A percentile compares a stretch with the other conserved stretches of the same genome.
Evolutionary conservation across 2,888 invertebrate genomes (phyloP).

Genomic region (Uropetala carovei): DNA sequence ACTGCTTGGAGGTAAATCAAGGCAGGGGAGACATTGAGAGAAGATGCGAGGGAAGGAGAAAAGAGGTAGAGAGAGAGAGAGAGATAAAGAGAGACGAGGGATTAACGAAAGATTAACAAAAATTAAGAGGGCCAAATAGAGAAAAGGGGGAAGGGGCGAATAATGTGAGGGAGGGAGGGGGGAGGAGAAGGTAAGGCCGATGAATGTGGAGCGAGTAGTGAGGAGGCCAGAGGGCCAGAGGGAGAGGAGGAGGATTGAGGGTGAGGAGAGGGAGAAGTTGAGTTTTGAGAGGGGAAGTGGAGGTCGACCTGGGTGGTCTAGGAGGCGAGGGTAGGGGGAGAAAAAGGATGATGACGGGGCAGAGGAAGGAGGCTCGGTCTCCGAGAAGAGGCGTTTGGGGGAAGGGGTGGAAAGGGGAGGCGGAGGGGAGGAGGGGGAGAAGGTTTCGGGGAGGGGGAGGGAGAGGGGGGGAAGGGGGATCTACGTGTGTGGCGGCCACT

Average conservation of each 20-base stretch:
- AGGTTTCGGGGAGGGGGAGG: not conserved
- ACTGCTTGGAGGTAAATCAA: slow-evolving; percentile 54
- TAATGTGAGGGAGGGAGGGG: no score
- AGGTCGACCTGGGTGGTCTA: slow-evolving; percentile 59
- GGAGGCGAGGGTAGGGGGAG: slow-evolving; percentile 39
- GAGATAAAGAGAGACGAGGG: not conserved
- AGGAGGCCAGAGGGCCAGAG: not conserved
- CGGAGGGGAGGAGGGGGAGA: not conserved
- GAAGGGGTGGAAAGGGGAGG: no score
- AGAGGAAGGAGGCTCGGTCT: not conserved
- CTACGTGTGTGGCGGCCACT: slow-evolving; percentile 60
- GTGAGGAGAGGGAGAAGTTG: not conserved
- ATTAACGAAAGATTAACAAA: slow-evolving; percentile 29
- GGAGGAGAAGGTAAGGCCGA: not conserved
- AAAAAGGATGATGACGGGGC: slow-evolving; percentile 2
- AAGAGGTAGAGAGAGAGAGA: not conserved
- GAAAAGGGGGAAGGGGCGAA: not conserved
- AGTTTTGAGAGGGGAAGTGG: not conserved
- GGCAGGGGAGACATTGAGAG: slow-evolving; percentile 46
- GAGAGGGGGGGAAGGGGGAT: slow-evolving; percentile 29
- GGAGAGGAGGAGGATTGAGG: not conserved
- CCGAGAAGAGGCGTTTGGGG: slow-evolving; percentile 28
- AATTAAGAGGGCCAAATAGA: slow-evolving; percentile 5
- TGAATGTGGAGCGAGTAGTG: not conserved
- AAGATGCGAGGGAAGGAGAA: not conserved